Base-by-base conservation (phyloP, 2,797 vertebrate genomes). In the Xerus rutilus region DNA sequence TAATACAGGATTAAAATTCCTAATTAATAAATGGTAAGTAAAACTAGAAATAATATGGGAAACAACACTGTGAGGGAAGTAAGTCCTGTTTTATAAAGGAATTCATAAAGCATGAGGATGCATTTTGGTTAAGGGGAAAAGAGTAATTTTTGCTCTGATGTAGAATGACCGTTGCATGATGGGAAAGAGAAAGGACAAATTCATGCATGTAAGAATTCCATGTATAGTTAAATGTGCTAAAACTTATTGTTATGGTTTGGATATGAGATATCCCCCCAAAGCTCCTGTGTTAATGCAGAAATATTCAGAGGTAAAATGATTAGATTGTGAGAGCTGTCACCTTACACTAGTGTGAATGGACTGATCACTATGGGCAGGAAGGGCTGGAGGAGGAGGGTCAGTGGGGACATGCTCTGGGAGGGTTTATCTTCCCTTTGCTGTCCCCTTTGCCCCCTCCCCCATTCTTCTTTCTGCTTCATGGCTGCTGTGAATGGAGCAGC, bases 401-500 rank as follows among this genome's bases (percentile, higher is more conserved):
- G 25, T 25, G 59, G 59, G 59, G 59, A 23, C 10, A 25, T 62
- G 23, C 23, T 62, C 59, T 62, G 23, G 23, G 10, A 62, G 23
- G 59, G 59, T 62, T 3, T 25, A 9, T 62, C 59, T 62, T 25
- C 57, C 59, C 23, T 62, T 8, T 25, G 9, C 23, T 8, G 10
- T 18, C 59, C 10, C 25, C 21, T 14, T 15, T 14, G 4, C 4
- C 4, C 49, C 49, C 15, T 5, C 7, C 23, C 7, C 2, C 2
- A 2, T 25, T 25, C 59, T 59, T 59, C 57, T 23, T 8, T 62
- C 59, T 62, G 59, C 59, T 62, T 62, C 23, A 23, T 62, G 59
- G 59, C 23, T 62, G 23, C 9, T 62, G 23, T 23, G 59, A 25
- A 62, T 25, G 59, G 23, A 62, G 20, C 10, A 25, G 23, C 9